A percentile compares a stretch with the other conserved stretches of the same genome.
Evolutionary conservation across 2,797 vertebrate species (phyloP).

Genomic region (Lophotriccus pileatus): DNA sequence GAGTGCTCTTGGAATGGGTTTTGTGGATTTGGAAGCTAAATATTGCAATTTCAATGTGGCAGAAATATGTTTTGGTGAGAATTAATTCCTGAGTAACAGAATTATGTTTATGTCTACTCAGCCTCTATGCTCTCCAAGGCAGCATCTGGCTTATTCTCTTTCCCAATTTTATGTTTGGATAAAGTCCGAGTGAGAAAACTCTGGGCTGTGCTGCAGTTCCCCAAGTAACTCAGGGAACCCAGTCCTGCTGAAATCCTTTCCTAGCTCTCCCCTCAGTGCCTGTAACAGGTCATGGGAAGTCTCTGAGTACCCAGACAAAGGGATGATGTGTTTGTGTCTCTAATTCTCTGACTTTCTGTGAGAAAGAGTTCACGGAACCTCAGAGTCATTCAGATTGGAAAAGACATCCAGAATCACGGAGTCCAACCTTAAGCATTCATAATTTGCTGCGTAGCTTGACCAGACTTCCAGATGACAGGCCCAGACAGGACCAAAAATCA

Average conservation of each 20-base stretch:
- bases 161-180: conserved; percentile 37
- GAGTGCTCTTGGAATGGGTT: conserved; percentile 41
- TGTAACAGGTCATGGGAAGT: not conserved
- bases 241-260: not conserved
- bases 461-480: not conserved
- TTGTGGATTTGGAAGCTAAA: conserved; percentile 42
- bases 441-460: not conserved
- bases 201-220: not conserved
- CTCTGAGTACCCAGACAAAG: not conserved
- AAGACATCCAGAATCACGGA: not conserved
- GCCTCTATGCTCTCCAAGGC: conserved; percentile 26
- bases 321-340: not conserved
- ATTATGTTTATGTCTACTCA: conserved; percentile 50
- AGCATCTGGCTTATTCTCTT: conserved; percentile 28
- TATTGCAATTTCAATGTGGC: conserved; percentile 51
- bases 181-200: not conserved
- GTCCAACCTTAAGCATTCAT: not conserved
- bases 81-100: conserved; percentile 57
- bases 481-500: not conserved
- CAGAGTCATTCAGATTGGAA: not conserved
- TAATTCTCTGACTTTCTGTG: not conserved
- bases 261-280: rapidly evolving
- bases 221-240: not conserved
- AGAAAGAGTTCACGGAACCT: not conserved
- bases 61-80: conserved; percentile 64